Conservation (phyloP, 2,797 vertebrate species). For the Monodelphis domestica region DNA sequence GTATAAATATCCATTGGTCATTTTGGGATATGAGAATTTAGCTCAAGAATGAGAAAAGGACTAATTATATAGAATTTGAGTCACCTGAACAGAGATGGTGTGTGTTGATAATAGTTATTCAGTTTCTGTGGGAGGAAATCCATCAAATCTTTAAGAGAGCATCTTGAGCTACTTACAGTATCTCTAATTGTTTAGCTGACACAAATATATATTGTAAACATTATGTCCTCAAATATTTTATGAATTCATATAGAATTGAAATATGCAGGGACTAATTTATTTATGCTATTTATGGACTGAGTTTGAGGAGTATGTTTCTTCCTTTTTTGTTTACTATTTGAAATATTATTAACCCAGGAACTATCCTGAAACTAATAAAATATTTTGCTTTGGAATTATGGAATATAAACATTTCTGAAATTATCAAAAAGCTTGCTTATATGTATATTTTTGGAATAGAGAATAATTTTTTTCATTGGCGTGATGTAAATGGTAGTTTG, state of each 20-base stretch:
- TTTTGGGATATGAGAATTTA: neutral
- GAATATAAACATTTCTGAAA: neutral
- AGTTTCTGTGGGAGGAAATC: neutral
- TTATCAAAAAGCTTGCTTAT: neutral
- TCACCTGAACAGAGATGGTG: neutral
- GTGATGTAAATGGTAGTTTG: neutral
- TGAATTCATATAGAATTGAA: neutral
- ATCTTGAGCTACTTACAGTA: neutral
- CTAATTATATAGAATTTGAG: neutral
- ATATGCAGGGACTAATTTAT: neutral
- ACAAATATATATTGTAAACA: too few species aligned
- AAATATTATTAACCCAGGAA: neutral
- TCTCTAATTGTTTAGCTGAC: neutral
- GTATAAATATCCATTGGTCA: neutral
- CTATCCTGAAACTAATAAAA: conserved; percentile 16
- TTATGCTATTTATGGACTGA: neutral
- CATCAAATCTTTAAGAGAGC: neutral
- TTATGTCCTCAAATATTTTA: neutral
- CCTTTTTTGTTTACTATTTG: conserved; percentile 5
- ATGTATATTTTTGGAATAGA: neutral
- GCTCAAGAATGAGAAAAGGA: neutral
- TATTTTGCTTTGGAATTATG: conserved; percentile 12
- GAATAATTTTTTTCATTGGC: neutral
- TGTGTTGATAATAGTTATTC: neutral
- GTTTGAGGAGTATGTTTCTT: neutral